Percentiles rank a stretch among this genome's conserved stretches.
phyloP scores from a whole-genome alignment of 2,888 invertebrate genomes.

The Autographa pulchrina region DNA sequence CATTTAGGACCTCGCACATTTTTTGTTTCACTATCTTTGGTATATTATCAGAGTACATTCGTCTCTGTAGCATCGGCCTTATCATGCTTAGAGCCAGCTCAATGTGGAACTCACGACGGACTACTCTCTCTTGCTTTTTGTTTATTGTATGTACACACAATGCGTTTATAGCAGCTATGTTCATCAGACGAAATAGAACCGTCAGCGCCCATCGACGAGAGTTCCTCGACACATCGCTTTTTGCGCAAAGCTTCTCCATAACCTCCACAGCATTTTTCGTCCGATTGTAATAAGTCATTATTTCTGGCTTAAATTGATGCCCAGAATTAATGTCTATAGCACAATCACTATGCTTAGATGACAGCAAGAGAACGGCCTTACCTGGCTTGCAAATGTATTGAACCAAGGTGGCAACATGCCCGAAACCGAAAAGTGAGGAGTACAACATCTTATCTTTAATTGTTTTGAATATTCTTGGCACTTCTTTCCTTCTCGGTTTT shows the following conservation, averaged over 20 bases:
- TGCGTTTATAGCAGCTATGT: constrained; percentile 44
- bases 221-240: constrained; percentile 39
- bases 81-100: constrained; percentile 43
- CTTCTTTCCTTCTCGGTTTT: constrained; percentile 36
- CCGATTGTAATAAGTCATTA: constrained; percentile 29
- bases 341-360: constrained; percentile 33
- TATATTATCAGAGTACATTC: constrained; percentile 24
- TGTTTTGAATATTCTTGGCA: constrained; percentile 36
- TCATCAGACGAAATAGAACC: constrained; percentile 39
- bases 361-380: constrained; percentile 34
- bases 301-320: constrained; percentile 29
- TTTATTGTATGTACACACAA: constrained; percentile 40
- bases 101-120: constrained; percentile 44
- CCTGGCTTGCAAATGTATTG: constrained; percentile 36
- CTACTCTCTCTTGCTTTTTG: constrained; percentile 33
- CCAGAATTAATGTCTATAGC: constrained; percentile 22
- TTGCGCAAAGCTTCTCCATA: constrained; percentile 38
- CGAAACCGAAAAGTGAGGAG: constrained; percentile 37
- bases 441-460: constrained; percentile 26
- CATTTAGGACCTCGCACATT: constrained; percentile 33
- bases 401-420: constrained; percentile 31
- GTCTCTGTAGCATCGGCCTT: constrained; percentile 36
- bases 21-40: constrained; percentile 35
- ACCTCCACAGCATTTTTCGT: constrained; percentile 36
- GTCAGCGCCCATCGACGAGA: constrained; percentile 46